Percentiles rank a stretch among this genome's conserved stretches.
These are phyloP conservation scores for Zeuzera pyrina DNA, from an alignment of 2,888 invertebrate species.

Conservation along the genomic window DNA sequence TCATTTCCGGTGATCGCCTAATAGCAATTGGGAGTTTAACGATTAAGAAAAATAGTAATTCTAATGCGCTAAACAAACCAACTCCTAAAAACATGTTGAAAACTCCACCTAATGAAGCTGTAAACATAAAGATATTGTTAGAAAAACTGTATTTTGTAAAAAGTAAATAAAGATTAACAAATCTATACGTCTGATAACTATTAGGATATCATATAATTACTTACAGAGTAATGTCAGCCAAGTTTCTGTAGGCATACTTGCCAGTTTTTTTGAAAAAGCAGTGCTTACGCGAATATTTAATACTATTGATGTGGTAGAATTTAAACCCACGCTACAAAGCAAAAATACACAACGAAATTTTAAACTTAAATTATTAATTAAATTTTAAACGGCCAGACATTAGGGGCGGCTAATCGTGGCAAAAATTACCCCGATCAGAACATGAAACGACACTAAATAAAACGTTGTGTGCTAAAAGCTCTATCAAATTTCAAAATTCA, in stretches of 20 bases:
- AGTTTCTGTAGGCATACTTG: slow-evolving; percentile 44
- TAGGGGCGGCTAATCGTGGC: too few relatives aligned
- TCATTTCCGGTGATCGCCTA: slow-evolving; percentile 15
- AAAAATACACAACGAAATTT: not conserved
- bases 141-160: not conserved
- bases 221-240: slow-evolving; percentile 59
- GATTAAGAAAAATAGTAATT: slow-evolving; percentile 34
- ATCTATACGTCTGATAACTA: not conserved
- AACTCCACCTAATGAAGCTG: slow-evolving; percentile 60
- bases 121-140: slow-evolving; percentile 16
- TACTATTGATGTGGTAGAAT: slow-evolving; percentile 28
- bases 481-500: too few relatives aligned
- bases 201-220: slow-evolving; percentile 16
- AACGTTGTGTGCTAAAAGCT: too few relatives aligned
- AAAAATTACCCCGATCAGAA: too few relatives aligned
- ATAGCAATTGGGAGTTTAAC: slow-evolving; percentile 24
- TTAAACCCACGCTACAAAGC: slow-evolving; percentile 35
- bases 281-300: slow-evolving; percentile 33
- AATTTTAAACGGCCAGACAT: too few relatives aligned
- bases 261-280: slow-evolving; percentile 35
- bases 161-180: not conserved
- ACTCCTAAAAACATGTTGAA: slow-evolving; percentile 65
- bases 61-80: slow-evolving; percentile 53
- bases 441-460: too few relatives aligned
- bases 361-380: not conserved